Percentiles rank a stretch among this genome's conserved stretches.
Conservation (phyloP, 2,113 vertebrate species). For the Lucifuga dentata region DNA sequence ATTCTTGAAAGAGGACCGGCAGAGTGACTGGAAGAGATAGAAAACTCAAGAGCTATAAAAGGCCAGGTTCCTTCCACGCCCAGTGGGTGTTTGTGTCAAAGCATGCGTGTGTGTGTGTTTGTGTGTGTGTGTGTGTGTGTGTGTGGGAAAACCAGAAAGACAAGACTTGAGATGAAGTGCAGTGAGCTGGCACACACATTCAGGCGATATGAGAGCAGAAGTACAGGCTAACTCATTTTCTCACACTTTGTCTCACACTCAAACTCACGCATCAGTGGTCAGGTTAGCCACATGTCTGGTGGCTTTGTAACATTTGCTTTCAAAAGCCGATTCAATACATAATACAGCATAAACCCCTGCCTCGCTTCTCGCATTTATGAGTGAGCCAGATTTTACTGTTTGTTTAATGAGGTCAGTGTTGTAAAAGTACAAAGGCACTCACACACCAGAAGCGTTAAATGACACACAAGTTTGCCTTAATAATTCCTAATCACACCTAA, state of each 20-base stretch:
- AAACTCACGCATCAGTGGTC: neutral
- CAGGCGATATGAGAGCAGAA: neutral
- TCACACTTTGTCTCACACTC: neutral
- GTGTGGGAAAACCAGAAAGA: slow-evolving; percentile 76
- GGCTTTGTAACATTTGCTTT: slow-evolving; percentile 1
- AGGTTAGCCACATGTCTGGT: neutral
- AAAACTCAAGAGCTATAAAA: neutral
- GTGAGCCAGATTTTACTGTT: slow-evolving; percentile 8
- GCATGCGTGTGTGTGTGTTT: slow-evolving; percentile 8
- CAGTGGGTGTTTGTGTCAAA: slow-evolving; percentile 35
- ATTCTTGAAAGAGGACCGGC: neutral
- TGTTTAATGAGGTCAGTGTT: neutral
- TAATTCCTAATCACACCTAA: slow-evolving; percentile 52
- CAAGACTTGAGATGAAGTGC: slow-evolving; percentile 42
- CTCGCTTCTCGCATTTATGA: slow-evolving; percentile 4
- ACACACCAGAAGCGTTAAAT: slow-evolving; percentile 1
- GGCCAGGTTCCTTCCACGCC: slow-evolving; percentile 52
- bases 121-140: slow-evolving; percentile 34
- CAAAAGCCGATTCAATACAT: neutral
- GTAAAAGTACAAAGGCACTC: neutral
- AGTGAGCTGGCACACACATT: neutral
- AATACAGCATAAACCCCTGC: slow-evolving; percentile 9
- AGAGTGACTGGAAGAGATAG: slow-evolving; percentile 17
- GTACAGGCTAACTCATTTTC: neutral
- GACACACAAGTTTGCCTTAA: slow-evolving; percentile 1